These are phyloP conservation scores for Neotoxoptera formosana DNA, from an alignment of 1,140 invertebrate species.

Conservation along the genomic window DNA sequence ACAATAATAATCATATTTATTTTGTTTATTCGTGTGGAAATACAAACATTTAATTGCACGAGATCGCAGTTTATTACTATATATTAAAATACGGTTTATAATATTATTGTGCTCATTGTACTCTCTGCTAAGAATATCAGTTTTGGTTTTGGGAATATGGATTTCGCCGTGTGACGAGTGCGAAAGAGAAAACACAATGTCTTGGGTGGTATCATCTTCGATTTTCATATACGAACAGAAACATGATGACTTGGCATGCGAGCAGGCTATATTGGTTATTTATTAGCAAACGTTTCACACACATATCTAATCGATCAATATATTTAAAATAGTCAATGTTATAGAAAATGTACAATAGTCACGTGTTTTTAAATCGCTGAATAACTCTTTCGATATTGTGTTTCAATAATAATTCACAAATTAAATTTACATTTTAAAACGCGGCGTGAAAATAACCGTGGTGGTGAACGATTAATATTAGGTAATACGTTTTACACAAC, in stretches of 20 bases:
- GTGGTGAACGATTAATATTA: neutral
- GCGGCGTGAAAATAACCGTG: neutral
- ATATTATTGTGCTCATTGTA: neutral
- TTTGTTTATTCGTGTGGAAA: neutral
- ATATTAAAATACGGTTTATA: neutral
- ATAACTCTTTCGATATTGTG: neutral
- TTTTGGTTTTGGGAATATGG: neutral
- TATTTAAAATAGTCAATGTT: neutral
- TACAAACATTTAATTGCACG: neutral
- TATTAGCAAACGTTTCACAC: neutral
- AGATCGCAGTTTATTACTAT: neutral
- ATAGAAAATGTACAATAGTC: neutral
- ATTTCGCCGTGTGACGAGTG: neutral
- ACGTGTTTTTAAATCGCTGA: conserved; percentile 4
- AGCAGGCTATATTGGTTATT: neutral
- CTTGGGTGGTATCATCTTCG: neutral
- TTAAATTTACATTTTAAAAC: conserved; percentile 2
- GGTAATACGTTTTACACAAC: conserved; percentile 7
- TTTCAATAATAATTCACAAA: neutral
- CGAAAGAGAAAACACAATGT: neutral
- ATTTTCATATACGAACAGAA: conserved; percentile 2
- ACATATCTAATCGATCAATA: neutral
- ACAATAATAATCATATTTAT: neutral
- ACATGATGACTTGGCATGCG: neutral
- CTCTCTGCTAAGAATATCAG: neutral